Base-by-base conservation (phyloP, 2,113 vertebrate species). In the Rana temporaria region DNA sequence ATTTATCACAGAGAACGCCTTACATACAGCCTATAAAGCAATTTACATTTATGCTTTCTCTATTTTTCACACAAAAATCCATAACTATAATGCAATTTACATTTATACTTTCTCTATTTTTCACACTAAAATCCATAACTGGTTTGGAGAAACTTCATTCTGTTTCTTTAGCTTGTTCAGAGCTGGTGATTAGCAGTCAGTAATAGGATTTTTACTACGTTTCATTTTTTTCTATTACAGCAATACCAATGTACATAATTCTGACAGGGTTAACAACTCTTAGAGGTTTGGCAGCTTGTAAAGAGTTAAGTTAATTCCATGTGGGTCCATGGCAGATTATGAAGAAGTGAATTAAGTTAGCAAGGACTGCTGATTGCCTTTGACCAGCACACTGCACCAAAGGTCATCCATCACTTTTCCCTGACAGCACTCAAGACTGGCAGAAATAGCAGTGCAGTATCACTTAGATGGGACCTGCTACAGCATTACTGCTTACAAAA, bases 351-450 rank as follows among this genome's bases (percentile, higher is more conserved):
- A 86, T 77, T 60, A 20, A 79, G 82, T 59, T 80, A 82, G 77
- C 74, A 82, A 52, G 68, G 72, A 80, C 72, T 19, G 71, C 78
- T 78, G 73, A 84, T 78, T 81, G 72, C 81, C 82, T 86, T 60
- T 72, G 72, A 81, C 81, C 3, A 84, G 19, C 79, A 66, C 42
- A 56, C 62, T 32, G 80, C 71, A 75, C 53, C 66, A 63, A 63
- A 18, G 72, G 17, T 38, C 32, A 83, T 79, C 78, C 84, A 65
- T 72, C 53, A 67, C 11, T 22, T 70, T 66, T 55, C 63, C 34
- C 22, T 72, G 69, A 81, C 60, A 19, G 52, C 32, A 32, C 59
- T 72, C 24, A 11, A 67, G 22, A 74, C 22, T 11, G 56, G 68
- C 79, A 84, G 63, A 68, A 32, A 65, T 68, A 69, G 76, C 34